phyloP scores from a whole-genome alignment of 2,113 vertebrate genomes.

The Heterotis niloticus region DNA sequence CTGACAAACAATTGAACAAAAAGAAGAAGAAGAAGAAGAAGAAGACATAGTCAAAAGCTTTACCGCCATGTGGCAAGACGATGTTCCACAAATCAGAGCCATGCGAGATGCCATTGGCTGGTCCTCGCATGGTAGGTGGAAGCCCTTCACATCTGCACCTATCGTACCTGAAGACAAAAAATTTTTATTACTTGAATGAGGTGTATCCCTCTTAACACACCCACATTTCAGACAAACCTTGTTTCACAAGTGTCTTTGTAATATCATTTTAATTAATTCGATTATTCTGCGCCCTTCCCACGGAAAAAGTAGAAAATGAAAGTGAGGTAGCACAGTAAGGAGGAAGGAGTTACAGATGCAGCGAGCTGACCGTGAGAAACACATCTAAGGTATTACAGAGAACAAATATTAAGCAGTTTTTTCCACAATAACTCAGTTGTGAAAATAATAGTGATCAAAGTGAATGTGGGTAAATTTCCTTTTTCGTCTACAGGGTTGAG shows the following conservation, averaged over 20 bases:
- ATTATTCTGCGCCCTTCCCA: background rate
- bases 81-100: conserved; percentile 93
- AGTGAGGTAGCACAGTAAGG: background rate
- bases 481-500: too few relatives aligned
- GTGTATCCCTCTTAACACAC: background rate
- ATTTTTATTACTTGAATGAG: conserved; percentile 16
- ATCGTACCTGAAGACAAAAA: conserved; percentile 73
- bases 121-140: conserved; percentile 75
- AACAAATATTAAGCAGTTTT: too few relatives aligned
- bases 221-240: background rate
- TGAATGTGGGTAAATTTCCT: too few relatives aligned
- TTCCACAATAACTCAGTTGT: too few relatives aligned
- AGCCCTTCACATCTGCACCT: conserved; percentile 81
- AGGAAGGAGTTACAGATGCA: too few relatives aligned
- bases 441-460: too few relatives aligned
- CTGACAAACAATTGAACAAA: too few relatives aligned
- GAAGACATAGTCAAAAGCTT: conserved; percentile 38
- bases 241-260: background rate
- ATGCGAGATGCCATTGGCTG: conserved; percentile 79
- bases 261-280: background rate
- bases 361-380: too few relatives aligned
- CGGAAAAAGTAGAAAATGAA: background rate
- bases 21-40: too few relatives aligned
- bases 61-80: conserved; percentile 96
- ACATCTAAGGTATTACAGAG: too few relatives aligned